Evolutionary conservation across 1,140 invertebrate species (phyloP), one percentile per base, ranked within the genome.

Genomic region (Trypoxylus dichotomus): DNA sequence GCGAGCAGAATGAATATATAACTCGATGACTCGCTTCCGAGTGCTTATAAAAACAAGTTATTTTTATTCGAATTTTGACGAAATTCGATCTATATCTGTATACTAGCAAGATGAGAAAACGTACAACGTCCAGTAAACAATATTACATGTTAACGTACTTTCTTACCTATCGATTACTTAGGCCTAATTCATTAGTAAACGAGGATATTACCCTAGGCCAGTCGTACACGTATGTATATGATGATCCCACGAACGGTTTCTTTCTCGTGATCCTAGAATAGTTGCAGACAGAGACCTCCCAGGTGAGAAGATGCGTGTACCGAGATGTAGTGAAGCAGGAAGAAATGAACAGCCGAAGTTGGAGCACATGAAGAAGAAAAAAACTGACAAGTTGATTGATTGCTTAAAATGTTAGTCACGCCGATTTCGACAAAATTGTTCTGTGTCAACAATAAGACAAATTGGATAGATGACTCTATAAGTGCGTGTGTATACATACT

Each of bases 371-470:
- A n/a, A 54, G 63, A 32, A 71, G 21, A 63, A 71, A 32, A 71
- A 15, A 32, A 24, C 63, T 71, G 63, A 71, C 63, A 71, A 29
- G 25, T 71, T 71, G 63, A 71, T 71, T 71, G 63, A 71, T 71
- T 32, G 63, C 63, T 71, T 27, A 71, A 71, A 71, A 32, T 15
- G 63, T 71, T 71, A 71, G 63, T 71, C 63, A 71, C 63, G 63
- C 63, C 63, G 63, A 71, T 71, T 71, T 71, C 63, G 63, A 71
- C 63, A 71, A 71, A 71, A 71, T 24, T 32, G 63, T 15, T 54
- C 63, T 71, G 29, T 71, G 63, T 71, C 63, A 71, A 71, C 63
- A 71, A 71, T 71, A 71, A 71, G 29, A 71, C 29, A 71, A 71
- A 71, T 71, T 71, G 47, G 47, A 54, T 54, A 19, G 47, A 54